Percentiles rank a stretch among this genome's conserved stretches.
These are phyloP conservation scores for Nymphalis c-album DNA, from an alignment of 2,888 invertebrate species.

Conservation along the genomic window DNA sequence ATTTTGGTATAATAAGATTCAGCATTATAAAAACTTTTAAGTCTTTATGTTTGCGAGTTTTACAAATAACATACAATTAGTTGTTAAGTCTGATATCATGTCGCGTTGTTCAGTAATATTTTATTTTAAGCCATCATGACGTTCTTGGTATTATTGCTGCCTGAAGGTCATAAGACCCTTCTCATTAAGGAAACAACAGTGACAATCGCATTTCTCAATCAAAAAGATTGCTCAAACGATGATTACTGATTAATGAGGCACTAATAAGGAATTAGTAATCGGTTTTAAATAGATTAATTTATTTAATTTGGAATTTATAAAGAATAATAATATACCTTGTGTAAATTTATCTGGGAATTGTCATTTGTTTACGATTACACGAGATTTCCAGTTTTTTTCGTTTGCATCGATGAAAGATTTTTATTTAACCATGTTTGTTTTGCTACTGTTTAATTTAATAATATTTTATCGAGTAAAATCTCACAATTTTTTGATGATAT, in stretches of 20 bases:
- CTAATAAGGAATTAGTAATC: slow-evolving; percentile 10
- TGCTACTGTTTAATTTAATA: too few species aligned
- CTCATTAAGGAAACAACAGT: slow-evolving; percentile 21
- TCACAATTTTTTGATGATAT: too few species aligned
- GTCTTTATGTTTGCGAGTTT: not conserved
- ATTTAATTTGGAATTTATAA: not conserved
- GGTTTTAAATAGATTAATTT: not conserved
- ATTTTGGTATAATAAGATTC: not conserved
- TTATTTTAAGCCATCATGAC: not conserved
- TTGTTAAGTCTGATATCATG: not conserved
- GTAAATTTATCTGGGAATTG: not conserved
- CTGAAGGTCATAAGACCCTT: slow-evolving; percentile 18
- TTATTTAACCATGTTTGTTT: too few species aligned
- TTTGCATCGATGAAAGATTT: not conserved
- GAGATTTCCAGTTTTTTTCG: not conserved
- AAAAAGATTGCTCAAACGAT: slow-evolving; percentile 15
- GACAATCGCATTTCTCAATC: slow-evolving; percentile 21
- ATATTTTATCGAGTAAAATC: too few species aligned
- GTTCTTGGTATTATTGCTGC: not conserved
- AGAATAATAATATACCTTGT: too few species aligned
- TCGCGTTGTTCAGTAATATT: not conserved
- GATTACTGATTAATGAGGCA: slow-evolving; percentile 15
- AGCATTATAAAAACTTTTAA: not conserved
- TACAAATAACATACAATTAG: not conserved
- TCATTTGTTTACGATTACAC: not conserved